Percentiles rank a stretch among this genome's conserved stretches.
Evolutionary conservation across 2,113 vertebrate genomes (phyloP).

Genomic region (Rhinichthys klamathensis): DNA sequence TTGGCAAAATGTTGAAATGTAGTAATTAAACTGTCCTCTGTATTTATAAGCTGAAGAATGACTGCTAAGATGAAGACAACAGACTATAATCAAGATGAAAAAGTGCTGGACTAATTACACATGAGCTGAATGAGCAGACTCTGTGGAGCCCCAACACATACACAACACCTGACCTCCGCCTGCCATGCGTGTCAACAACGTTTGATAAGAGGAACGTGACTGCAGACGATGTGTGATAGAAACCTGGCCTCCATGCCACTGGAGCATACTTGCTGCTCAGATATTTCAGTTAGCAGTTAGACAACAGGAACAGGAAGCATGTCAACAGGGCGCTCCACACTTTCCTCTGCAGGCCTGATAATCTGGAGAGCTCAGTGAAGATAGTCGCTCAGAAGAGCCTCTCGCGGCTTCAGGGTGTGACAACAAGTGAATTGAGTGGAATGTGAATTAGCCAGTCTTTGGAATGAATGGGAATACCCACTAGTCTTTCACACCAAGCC

Average conservation of each 20-base stretch:
- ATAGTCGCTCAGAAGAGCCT: conserved; percentile 39
- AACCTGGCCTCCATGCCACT: conserved; percentile 1
- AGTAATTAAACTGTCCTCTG: background rate
- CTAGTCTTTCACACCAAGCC: background rate
- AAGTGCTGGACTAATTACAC: conserved; percentile 21
- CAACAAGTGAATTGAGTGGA: conserved; percentile 32
- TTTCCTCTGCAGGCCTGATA: conserved; percentile 47
- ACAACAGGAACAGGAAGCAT: conserved; percentile 57
- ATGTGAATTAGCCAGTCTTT: background rate
- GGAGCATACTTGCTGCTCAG: background rate
- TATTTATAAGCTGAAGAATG: conserved; percentile 1
- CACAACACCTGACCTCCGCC: conserved; percentile 13
- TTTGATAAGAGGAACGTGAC: conserved; percentile 15
- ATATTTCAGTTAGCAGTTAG: conserved; percentile 56
- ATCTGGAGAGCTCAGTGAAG: conserved; percentile 39
- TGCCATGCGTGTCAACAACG: background rate
- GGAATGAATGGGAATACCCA: conserved; percentile 31
- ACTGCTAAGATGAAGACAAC: background rate
- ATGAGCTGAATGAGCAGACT: conserved; percentile 23
- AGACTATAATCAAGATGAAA: conserved; percentile 12
- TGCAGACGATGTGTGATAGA: conserved; percentile 8
- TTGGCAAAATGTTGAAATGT: background rate
- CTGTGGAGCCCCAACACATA: conserved; percentile 12
- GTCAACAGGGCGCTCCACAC: conserved; percentile 49
- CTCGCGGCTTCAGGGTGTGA: conserved; percentile 47